Conservation (phyloP, 2,888 invertebrate genomes). For the Hyposoter didymator region DNA sequence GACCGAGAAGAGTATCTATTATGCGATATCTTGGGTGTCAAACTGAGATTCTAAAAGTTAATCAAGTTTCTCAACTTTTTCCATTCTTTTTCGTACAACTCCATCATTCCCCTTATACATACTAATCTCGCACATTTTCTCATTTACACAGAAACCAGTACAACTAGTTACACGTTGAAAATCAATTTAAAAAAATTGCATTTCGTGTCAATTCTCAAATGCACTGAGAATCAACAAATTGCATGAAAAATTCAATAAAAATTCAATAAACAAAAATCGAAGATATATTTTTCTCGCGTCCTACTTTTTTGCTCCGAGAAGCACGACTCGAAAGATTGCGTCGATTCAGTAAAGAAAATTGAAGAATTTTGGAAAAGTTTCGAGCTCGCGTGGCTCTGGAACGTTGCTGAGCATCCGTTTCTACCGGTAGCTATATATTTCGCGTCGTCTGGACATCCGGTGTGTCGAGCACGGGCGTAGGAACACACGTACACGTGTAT, state of each 20-base stretch:
- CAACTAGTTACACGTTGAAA: background rate
- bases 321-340: background rate
- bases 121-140: background rate
- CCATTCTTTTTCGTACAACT: background rate
- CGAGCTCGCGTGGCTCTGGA: conserved; percentile 49
- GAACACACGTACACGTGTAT: conserved; percentile 8
- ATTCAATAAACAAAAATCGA: too few relatives aligned
- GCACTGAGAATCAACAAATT: too few relatives aligned
- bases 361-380: conserved; percentile 3
- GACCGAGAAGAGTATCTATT: conserved; percentile 17
- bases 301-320: background rate
- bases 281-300: too few relatives aligned
- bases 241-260: too few relatives aligned
- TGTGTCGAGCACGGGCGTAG: conserved; percentile 22
- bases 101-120: background rate
- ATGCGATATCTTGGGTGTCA: conserved; percentile 16
- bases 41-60: background rate
- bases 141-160: background rate
- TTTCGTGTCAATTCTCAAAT: background rate
- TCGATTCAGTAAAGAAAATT: background rate
- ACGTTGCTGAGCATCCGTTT: conserved; percentile 35
- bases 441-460: conserved; percentile 54
- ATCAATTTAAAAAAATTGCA: background rate
- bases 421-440: conserved; percentile 57
- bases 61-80: conserved; percentile 1